Percentiles rank a stretch among this genome's conserved stretches.
Evolutionary conservation across 1,140 invertebrate genomes (phyloP).

Genomic region (Argopecten irradians): DNA sequence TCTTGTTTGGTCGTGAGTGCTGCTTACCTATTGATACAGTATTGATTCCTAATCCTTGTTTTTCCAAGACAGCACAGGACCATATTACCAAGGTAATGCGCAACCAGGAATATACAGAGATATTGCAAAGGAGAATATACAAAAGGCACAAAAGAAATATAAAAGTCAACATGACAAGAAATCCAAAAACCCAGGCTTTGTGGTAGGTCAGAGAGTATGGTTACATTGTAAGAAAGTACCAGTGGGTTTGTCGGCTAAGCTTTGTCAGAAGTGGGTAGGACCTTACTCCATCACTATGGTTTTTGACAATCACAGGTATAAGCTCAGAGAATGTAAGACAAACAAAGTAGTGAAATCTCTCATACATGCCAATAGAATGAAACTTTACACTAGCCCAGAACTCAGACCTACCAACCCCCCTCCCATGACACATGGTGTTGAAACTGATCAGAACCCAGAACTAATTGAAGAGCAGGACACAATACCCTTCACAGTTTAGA

Average conservation of each 20-base stretch:
- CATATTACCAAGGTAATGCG: conserved; percentile 26
- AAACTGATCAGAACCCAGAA: conserved; percentile 20
- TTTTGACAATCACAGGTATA: conserved; percentile 38
- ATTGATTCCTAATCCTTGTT: conserved; percentile 37
- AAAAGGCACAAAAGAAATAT: conserved; percentile 27
- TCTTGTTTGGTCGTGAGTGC: too few relatives aligned
- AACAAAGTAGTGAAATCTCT: conserved; percentile 33
- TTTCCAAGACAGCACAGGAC: conserved; percentile 21
- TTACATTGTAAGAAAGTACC: conserved; percentile 24
- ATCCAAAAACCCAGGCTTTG: conserved; percentile 35
- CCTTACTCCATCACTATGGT: conserved; percentile 37
- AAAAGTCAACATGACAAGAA: conserved; percentile 43
- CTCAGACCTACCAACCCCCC: conserved; percentile 33
- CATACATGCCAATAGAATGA: conserved; percentile 36
- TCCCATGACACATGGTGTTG: neutral
- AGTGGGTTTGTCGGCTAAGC: conserved; percentile 34
- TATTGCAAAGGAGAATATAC: too few relatives aligned
- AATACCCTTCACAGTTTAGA: neutral
- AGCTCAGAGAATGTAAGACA: conserved; percentile 29
- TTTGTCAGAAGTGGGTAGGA: conserved; percentile 33
- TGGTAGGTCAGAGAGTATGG: conserved; percentile 30
- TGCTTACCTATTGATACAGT: conserved; percentile 39
- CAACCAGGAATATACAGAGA: too few relatives aligned
- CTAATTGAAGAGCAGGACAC: neutral
- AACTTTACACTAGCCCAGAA: conserved; percentile 23